Evolutionary conservation across 2,113 vertebrate species (phyloP).

Genomic region (Narcine bancroftii): DNA sequence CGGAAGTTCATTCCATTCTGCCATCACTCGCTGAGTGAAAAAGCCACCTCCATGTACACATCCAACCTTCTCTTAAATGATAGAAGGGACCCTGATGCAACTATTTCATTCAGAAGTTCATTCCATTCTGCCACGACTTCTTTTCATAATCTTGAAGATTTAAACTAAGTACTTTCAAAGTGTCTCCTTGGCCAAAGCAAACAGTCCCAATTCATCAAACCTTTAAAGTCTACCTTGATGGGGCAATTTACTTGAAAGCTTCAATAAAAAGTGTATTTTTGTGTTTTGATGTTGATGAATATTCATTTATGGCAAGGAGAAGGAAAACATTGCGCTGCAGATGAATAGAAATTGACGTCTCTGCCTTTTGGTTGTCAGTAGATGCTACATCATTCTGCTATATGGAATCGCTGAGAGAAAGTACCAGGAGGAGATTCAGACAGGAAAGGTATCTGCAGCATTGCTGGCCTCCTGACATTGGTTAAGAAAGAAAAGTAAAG

Average conservation of each 20-base stretch:
- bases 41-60: too few relatives aligned
- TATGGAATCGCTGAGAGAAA: background rate
- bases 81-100: too few relatives aligned
- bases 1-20: too few relatives aligned
- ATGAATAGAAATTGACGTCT: background rate
- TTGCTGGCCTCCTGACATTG: background rate
- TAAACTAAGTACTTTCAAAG: background rate
- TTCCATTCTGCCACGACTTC: too few relatives aligned
- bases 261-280: background rate
- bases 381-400: background rate
- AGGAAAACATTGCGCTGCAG: background rate
- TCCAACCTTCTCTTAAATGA: too few relatives aligned
- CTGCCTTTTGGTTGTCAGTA: background rate
- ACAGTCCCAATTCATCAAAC: background rate
- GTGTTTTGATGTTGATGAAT: background rate
- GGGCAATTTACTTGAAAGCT: background rate
- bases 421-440: background rate
- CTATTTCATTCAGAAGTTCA: too few relatives aligned
- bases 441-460: background rate
- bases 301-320: constrained; percentile 14
- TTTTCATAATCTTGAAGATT: background rate
- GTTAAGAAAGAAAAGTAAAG: background rate
- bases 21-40: too few relatives aligned
- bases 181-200: background rate
- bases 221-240: background rate